A percentile compares a stretch with the other conserved stretches of the same genome.
Evolutionary conservation across 2,797 vertebrate genomes (phyloP).

Genomic region (Lepus oiostolus): DNA sequence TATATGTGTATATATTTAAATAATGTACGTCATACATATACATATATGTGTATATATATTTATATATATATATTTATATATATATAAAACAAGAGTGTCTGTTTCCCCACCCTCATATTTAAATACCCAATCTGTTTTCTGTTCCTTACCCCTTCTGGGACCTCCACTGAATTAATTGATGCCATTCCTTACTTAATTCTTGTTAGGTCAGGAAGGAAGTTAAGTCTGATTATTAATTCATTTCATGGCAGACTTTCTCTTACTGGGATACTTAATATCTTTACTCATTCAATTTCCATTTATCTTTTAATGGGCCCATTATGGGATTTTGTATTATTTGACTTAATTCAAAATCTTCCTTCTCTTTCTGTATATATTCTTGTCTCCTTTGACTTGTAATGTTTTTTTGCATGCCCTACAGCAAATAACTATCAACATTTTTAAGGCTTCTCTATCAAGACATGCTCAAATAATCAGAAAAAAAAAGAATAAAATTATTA

Average conservation of each 20-base stretch:
- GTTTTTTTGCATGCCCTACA: not conserved
- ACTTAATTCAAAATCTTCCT: not conserved
- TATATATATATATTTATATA: too few relatives aligned
- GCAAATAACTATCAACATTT: not conserved
- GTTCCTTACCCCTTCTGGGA: not conserved
- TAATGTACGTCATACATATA: too few relatives aligned
- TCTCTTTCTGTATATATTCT: not conserved
- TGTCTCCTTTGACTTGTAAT: constrained; percentile 45
- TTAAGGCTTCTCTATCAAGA: not conserved
- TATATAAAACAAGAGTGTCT: not conserved
- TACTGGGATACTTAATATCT: constrained; percentile 6
- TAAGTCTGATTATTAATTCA: not conserved
- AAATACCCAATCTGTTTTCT: not conserved
- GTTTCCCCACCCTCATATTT: not conserved
- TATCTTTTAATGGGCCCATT: constrained; percentile 40
- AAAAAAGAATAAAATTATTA: not conserved
- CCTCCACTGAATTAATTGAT: not conserved
- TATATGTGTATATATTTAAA: too few relatives aligned
- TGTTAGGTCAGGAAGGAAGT: not conserved
- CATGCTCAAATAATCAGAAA: not conserved
- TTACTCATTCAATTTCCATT: constrained; percentile 47
- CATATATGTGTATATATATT: too few relatives aligned
- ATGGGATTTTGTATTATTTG: constrained; percentile 35
- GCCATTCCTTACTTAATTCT: not conserved
- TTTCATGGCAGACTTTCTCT: constrained; percentile 3